A percentile compares a stretch with the other conserved stretches of the same genome.
Conservation (phyloP, 2,113 vertebrate species). For the Petroica traversi region DNA sequence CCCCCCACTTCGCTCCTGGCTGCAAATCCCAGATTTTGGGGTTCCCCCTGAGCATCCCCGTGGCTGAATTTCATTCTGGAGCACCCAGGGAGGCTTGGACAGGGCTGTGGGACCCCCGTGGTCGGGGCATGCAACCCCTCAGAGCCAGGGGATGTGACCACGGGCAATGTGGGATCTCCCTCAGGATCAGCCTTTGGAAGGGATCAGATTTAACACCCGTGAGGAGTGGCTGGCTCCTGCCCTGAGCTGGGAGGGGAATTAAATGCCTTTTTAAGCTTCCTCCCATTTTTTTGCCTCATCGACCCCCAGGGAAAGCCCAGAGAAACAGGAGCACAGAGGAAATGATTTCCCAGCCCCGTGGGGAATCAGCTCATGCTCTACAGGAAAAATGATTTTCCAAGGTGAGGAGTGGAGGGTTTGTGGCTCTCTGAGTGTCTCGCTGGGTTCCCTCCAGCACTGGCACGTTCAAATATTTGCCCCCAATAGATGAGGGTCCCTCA, state of each 20-base stretch:
- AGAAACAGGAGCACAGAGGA: neutral
- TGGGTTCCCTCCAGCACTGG: neutral
- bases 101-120: fast-evolving
- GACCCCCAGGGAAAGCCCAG: neutral
- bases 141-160: fast-evolving
- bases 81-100: neutral
- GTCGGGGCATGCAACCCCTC: fast-evolving
- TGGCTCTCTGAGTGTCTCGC: neutral
- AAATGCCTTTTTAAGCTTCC: neutral
- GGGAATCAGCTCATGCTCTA: neutral
- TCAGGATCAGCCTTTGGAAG: neutral
- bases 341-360: neutral
- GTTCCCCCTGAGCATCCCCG: neutral
- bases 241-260: neutral
- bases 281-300: neutral
- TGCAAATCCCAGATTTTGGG: neutral
- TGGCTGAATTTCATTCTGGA: neutral
- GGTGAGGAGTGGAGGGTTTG: neutral
- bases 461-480: neutral
- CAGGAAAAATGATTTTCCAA: neutral
- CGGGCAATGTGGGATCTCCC: fast-evolving
- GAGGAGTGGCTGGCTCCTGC: neutral
- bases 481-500: fast-evolving
- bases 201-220: neutral
- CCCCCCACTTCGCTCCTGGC: neutral